phyloP scores from a whole-genome alignment of 35 echinoderm and acorn worm genomes.

The Heliocidaris tuberculata region DNA sequence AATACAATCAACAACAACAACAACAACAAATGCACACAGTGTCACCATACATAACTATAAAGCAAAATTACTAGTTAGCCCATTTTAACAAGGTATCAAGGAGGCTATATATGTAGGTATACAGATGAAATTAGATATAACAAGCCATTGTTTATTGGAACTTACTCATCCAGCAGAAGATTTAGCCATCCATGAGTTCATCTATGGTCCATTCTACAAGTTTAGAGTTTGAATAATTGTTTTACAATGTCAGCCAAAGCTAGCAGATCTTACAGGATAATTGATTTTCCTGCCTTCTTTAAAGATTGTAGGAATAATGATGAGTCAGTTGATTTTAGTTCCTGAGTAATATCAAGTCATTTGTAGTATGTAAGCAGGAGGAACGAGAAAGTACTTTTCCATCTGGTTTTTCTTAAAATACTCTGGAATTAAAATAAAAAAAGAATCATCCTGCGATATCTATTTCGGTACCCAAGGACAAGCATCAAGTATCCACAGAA shows the following conservation, averaged over 20 bases:
- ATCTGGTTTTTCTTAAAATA: background rate
- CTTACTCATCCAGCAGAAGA: background rate
- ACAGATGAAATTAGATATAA: no score
- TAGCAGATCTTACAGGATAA: background rate
- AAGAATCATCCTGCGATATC: background rate
- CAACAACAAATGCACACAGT: no score
- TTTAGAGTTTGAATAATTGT: background rate
- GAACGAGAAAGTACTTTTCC: background rate
- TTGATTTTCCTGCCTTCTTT: background rate
- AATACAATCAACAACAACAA: no score
- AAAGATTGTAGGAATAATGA: background rate
- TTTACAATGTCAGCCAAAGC: background rate
- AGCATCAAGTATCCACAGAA: background rate
- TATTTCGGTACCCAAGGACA: background rate
- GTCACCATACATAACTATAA: no score
- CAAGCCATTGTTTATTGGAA: background rate
- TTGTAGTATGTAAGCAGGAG: background rate
- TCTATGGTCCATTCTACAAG: background rate
- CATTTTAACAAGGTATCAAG: no score
- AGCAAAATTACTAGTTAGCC: no score
- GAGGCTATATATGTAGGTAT: no score
- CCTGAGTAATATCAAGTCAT: conserved; percentile 3
- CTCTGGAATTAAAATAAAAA: background rate
- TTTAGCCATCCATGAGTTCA: background rate
- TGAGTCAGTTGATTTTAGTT: background rate